These are phyloP conservation scores for Toxotes chatareus DNA, from an alignment of 2,113 vertebrate species.

Conservation along the genomic window DNA sequence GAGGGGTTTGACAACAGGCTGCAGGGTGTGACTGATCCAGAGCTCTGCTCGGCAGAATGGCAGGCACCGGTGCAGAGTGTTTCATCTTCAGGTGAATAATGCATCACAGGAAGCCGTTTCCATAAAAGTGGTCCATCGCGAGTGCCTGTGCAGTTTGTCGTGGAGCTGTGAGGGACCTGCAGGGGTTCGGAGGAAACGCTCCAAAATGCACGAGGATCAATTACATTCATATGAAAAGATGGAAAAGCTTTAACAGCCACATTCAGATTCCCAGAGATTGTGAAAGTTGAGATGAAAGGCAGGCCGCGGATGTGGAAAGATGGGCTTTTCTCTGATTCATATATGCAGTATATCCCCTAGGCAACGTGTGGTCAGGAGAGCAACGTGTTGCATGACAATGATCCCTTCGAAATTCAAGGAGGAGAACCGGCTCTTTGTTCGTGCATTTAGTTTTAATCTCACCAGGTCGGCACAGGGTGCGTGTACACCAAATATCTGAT, in stretches of 20 bases:
- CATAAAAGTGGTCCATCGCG: not conserved
- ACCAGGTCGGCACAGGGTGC: not conserved
- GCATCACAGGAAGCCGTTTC: slow-evolving; percentile 27
- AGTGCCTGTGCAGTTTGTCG: not conserved
- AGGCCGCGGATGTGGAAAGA: slow-evolving; percentile 6
- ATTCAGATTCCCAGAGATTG: slow-evolving; percentile 10
- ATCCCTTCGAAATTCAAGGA: slow-evolving; percentile 29
- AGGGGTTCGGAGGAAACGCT: not conserved
- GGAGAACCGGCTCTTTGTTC: not conserved
- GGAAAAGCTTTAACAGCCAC: not conserved
- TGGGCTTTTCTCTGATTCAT: slow-evolving; percentile 20
- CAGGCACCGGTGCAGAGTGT: not conserved
- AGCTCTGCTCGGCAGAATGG: not conserved
- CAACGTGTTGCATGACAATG: slow-evolving; percentile 56
- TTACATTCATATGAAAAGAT: slow-evolving; percentile 12
- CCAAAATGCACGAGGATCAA: not conserved
- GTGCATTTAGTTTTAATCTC: slow-evolving; percentile 9
- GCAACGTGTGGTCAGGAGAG: slow-evolving; percentile 58
- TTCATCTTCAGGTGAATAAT: slow-evolving; percentile 46
- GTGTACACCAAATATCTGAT: slow-evolving; percentile 13
- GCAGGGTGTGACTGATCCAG: slow-evolving; percentile 27
- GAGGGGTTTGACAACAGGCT: not conserved
- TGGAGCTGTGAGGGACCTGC: not conserved
- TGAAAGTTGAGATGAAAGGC: slow-evolving; percentile 25
- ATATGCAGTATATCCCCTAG: slow-evolving; percentile 41